A percentile compares a stretch with the other conserved stretches of the same genome.
Evolutionary conservation across 2,797 vertebrate species (phyloP).

Genomic region (Aphelocoma californica): DNA sequence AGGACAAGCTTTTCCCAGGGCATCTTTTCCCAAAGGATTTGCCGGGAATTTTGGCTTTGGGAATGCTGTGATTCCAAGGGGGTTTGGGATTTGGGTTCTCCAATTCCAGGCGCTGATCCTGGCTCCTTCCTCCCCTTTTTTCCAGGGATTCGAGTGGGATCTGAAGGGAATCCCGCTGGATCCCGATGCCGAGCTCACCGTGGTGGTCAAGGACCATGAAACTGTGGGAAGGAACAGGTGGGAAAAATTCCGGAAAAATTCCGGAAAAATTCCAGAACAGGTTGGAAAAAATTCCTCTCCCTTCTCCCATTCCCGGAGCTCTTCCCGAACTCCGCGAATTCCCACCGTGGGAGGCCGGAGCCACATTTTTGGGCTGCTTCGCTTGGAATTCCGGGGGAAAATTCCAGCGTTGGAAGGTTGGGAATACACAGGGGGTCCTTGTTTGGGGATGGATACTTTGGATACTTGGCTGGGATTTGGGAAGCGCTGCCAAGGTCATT

Average conservation of each 20-base stretch:
- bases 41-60: neutral
- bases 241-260: neutral
- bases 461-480: neutral
- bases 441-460: fast-evolving
- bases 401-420: fast-evolving
- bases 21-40: fast-evolving
- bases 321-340: fast-evolving
- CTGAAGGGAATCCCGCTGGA: conserved; percentile 93
- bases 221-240: conserved; percentile 96
- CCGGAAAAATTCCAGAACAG: conserved; percentile 80
- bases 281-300: conserved; percentile 40
- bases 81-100: neutral
- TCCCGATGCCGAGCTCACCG: conserved; percentile 83
- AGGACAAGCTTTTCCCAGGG: fast-evolving
- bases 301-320: neutral
- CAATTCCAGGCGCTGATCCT: fast-evolving
- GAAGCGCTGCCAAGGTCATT: neutral
- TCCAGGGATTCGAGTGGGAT: conserved; percentile 96
- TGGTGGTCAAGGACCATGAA: conserved; percentile 95
- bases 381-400: fast-evolving
- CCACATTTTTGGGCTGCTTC: neutral
- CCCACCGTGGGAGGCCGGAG: neutral
- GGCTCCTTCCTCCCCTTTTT: neutral
- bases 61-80: fast-evolving
- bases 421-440: neutral